A percentile compares a stretch with the other conserved stretches of the same genome.
Conservation (phyloP, 2,113 vertebrate genomes). For the Rhea americana region DNA sequence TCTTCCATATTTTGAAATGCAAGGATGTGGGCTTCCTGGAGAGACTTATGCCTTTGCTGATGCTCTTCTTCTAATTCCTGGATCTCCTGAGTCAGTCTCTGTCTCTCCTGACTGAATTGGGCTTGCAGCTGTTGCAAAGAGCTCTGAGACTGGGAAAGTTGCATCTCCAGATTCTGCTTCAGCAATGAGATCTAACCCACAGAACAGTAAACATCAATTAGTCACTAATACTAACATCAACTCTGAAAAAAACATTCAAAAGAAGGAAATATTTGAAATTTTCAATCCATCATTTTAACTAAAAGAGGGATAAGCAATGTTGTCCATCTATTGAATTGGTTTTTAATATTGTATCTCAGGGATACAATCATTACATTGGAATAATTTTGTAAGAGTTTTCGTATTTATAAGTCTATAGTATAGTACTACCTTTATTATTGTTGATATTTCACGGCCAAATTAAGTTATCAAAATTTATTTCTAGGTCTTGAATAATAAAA, state of each 20-base stretch:
- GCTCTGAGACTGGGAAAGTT: conserved; percentile 96
- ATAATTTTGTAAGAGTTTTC: neutral
- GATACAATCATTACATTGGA: neutral
- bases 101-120: conserved; percentile 94
- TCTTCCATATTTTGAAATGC: conserved; percentile 92
- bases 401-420: neutral
- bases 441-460: neutral
- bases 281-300: neutral
- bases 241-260: neutral
- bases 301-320: conserved; percentile 25
- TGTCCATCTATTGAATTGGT: neutral
- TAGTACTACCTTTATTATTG: neutral
- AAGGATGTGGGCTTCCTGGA: conserved; percentile 91
- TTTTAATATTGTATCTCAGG: neutral
- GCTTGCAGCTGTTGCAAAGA: conserved; percentile 95
- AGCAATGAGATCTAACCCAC: conserved; percentile 89
- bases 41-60: conserved; percentile 88
- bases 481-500: neutral
- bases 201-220: conserved; percentile 45
- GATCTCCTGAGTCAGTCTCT: conserved; percentile 93
- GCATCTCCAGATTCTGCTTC: conserved; percentile 98
- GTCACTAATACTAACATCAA: neutral
- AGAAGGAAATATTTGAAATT: neutral
- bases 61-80: conserved; percentile 94
- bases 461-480: neutral